These are phyloP conservation scores for Calycopis cecrops DNA, from an alignment of 1,140 invertebrate species.

Conservation along the genomic window DNA sequence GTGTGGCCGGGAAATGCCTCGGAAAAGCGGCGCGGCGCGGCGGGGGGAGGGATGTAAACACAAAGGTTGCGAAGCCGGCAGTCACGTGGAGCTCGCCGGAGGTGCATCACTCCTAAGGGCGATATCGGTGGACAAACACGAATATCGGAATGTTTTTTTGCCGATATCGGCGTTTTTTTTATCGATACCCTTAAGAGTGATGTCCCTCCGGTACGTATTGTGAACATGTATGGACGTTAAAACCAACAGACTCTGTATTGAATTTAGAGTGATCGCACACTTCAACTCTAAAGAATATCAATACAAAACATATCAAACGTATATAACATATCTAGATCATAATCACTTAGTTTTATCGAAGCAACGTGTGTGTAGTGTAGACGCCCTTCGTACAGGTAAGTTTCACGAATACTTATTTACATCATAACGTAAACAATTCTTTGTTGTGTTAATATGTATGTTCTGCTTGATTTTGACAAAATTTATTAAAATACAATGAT, in stretches of 20 bases:
- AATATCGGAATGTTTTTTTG: slow-evolving; percentile 9
- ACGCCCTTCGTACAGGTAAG: neutral
- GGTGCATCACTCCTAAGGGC: slow-evolving; percentile 69
- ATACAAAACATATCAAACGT: slow-evolving; percentile 67
- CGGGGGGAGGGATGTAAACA: slow-evolving; percentile 55
- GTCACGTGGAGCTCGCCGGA: slow-evolving; percentile 69
- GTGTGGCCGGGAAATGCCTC: neutral
- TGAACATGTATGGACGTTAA: neutral
- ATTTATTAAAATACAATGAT: too few relatives aligned
- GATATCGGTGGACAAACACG: slow-evolving; percentile 30
- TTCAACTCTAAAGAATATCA: slow-evolving; percentile 70
- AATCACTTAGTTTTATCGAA: slow-evolving; percentile 34
- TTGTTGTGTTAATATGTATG: too few relatives aligned
- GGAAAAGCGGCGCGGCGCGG: neutral
- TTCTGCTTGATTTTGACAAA: too few relatives aligned
- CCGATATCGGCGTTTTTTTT: slow-evolving; percentile 16
- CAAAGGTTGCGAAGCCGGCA: slow-evolving; percentile 61
- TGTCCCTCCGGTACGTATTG: slow-evolving; percentile 36
- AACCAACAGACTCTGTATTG: slow-evolving; percentile 7
- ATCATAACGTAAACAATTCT: too few relatives aligned
- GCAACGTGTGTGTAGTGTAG: neutral
- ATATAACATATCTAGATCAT: slow-evolving; percentile 56
- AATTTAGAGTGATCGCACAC: slow-evolving; percentile 43
- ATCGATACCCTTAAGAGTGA: slow-evolving; percentile 55
- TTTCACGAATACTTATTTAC: neutral